These are phyloP conservation scores for Spatulosminthurus flaviceps DNA, from an alignment of 2,888 invertebrate species.

Conservation along the genomic window DNA sequence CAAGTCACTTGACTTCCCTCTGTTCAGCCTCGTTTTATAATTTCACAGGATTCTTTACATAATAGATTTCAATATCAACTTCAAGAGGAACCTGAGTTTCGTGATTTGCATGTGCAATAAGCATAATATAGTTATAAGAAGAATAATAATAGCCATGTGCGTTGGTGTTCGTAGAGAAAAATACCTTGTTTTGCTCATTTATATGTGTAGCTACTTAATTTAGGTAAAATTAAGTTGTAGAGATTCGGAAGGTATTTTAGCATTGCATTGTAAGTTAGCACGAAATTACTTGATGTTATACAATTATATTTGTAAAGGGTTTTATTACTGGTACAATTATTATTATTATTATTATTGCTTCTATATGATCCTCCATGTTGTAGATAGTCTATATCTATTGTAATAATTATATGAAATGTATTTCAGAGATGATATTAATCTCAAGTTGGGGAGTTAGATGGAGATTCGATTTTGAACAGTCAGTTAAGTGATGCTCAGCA, in stretches of 20 bases:
- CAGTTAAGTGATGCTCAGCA: slow-evolving; percentile 35
- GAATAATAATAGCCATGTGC: too few species aligned
- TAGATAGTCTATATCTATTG: background rate
- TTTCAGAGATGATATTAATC: slow-evolving; percentile 1
- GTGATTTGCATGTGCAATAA: slow-evolving; percentile 7
- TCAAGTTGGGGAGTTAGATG: slow-evolving; percentile 11
- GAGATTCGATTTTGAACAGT: slow-evolving; percentile 15
- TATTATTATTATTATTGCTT: background rate
- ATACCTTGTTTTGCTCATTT: too few species aligned
- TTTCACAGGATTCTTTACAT: background rate
- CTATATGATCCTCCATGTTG: background rate
- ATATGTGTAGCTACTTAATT: too few species aligned
- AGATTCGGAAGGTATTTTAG: too few species aligned
- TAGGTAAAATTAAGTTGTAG: too few species aligned
- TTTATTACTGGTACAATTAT: background rate
- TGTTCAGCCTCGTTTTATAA: slow-evolving; percentile 25
- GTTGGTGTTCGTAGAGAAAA: too few species aligned
- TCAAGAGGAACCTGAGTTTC: background rate
- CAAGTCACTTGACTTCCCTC: slow-evolving; percentile 12
- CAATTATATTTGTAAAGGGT: background rate
- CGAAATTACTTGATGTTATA: too few species aligned
- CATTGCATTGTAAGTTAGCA: too few species aligned
- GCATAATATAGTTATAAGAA: too few species aligned
- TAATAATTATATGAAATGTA: background rate
- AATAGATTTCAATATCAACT: background rate